phyloP scores from a whole-genome alignment of 2,797 vertebrate species.

The Rhinella marina region DNA sequence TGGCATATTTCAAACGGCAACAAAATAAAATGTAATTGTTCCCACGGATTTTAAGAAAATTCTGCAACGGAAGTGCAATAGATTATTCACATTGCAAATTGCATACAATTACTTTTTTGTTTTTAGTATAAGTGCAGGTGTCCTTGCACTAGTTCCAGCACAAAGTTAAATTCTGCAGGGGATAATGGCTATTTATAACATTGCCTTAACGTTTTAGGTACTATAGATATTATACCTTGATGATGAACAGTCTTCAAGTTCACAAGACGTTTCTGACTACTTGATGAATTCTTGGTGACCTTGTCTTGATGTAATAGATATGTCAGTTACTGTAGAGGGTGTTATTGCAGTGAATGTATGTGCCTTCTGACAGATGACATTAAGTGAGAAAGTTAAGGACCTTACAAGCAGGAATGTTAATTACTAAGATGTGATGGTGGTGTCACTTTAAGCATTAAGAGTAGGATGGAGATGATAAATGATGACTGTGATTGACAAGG shows the following conservation, averaged over 20 bases:
- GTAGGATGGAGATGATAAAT: neutral
- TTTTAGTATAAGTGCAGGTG: too few species aligned
- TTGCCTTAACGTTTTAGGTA: neutral
- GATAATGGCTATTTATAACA: neutral
- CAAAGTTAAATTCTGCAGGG: too few species aligned
- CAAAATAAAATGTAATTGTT: too few species aligned
- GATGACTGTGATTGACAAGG: neutral
- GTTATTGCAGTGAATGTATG: neutral
- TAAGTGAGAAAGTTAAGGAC: neutral
- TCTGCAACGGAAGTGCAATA: too few species aligned
- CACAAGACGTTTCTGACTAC: neutral
- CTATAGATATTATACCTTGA: neutral
- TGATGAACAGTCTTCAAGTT: neutral
- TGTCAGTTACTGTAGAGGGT: neutral
- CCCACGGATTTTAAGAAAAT: too few species aligned
- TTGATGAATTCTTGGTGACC: neutral
- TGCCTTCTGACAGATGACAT: neutral
- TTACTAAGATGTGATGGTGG: neutral
- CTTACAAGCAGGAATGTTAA: neutral
- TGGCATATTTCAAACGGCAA: too few species aligned
- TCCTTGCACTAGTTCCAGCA: too few species aligned
- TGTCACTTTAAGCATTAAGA: neutral
- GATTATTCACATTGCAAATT: too few species aligned
- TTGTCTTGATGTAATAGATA: neutral
- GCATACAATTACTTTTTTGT: too few species aligned